Evolutionary conservation across 53 echinoderm and acorn worm species (phyloP), one percentile per base, ranked within the genome.

Genomic region (Arbacia lixula): DNA sequence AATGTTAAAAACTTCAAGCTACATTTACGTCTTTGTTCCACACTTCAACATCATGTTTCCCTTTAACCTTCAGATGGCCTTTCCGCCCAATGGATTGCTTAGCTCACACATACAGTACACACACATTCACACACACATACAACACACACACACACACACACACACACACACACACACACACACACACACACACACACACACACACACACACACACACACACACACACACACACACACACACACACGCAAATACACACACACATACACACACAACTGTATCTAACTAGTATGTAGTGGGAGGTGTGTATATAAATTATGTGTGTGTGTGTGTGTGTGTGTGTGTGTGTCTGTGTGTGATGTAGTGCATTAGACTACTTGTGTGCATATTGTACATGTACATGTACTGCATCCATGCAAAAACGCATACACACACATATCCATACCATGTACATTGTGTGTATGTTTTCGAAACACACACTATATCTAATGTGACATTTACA

Each of bases 41-140:
- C n/a, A n/a, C n/a, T n/a, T n/a, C n/a, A n/a, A n/a, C n/a, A n/a
- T 33, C 35, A 29, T 51, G 32, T 27, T 14, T 46, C 83, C 83
- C 83, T 65, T 49, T 83, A 34, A 43, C 5, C 31, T 75, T 41
- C 71, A 71, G 43, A 21, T 71, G 41, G 46, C 71, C 71, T 69
- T 71, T 66, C 36, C 36, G 24, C 36, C 66, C 36, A 66, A 37
- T 66, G 38, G 64, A 5, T 24, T 27, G 27, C 56, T 24, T 20
- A 56, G 27, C 19, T 56, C 9, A 56, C 21, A 56, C 56, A 56
- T 27, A 56, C 21, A 10, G 26, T 11, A 64, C 12, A 71, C 50
- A 71, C 37, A 67, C 63, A 35, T 27, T 4, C n/a, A 71, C 11
- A 41, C 6, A 66, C 32, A 83, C 49, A 49, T 24, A 32, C 41